These are phyloP conservation scores for Hylia prasina DNA, from an alignment of 2,113 vertebrate genomes.

Conservation along the genomic window DNA sequence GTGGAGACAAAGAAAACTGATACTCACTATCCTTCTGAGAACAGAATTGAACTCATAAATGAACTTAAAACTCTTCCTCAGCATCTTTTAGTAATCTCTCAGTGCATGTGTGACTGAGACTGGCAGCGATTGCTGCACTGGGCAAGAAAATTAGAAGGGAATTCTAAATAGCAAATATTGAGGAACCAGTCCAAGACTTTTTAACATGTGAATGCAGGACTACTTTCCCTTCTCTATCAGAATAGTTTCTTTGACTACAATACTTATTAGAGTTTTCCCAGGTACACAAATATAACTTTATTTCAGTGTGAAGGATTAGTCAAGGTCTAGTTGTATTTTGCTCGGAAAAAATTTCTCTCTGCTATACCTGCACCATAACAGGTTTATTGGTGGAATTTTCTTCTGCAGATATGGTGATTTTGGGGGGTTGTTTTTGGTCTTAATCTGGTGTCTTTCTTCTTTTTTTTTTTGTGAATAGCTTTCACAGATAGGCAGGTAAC, in stretches of 20 bases:
- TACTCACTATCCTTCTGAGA: background rate
- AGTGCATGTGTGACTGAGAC: background rate
- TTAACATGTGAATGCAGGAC: background rate
- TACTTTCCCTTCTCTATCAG: background rate
- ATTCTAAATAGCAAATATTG: background rate
- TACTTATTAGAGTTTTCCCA: background rate
- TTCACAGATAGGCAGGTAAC: background rate
- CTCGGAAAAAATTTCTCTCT: background rate
- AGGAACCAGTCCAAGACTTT: background rate
- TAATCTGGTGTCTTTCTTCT: background rate
- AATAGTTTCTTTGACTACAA: background rate
- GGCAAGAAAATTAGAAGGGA: background rate
- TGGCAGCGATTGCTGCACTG: background rate
- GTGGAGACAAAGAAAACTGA: background rate
- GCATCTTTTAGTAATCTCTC: background rate
- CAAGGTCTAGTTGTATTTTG: background rate
- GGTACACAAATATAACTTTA: background rate
- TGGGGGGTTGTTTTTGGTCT: background rate
- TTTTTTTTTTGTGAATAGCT: background rate
- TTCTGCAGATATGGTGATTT: background rate
- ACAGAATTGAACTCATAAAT: background rate
- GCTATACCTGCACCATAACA: background rate
- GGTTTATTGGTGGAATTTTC: background rate
- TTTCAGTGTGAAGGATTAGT: background rate
- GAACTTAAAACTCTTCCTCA: background rate